These are phyloP conservation scores for Cotesia chilonis DNA, from an alignment of 1,140 invertebrate genomes.

Conservation along the genomic window DNA sequence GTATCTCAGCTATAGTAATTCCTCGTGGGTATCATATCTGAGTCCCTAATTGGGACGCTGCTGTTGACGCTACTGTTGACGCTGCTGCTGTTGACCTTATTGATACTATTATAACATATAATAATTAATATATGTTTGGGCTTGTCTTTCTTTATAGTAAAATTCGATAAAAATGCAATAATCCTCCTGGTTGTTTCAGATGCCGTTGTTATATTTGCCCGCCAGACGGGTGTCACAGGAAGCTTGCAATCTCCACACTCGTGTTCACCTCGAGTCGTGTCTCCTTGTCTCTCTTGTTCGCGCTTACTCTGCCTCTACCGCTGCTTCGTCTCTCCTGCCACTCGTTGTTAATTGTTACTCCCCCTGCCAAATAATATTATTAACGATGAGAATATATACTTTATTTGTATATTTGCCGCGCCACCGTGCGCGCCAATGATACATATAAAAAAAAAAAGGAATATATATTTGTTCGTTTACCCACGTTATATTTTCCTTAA, in stretches of 20 bases:
- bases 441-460: constrained; percentile 40
- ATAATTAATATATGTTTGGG: too few species aligned
- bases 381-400: constrained; percentile 1
- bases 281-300: not conserved
- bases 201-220: constrained; percentile 9
- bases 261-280: constrained; percentile 9
- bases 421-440: constrained; percentile 46
- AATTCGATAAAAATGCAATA: not conserved
- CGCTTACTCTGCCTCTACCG: not conserved
- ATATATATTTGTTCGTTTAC: constrained; percentile 32
- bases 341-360: not conserved
- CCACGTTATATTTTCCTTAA: constrained; percentile 34
- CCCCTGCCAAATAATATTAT: constrained; percentile 25
- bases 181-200: too few species aligned
- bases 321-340: not conserved
- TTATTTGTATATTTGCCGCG: constrained; percentile 49
- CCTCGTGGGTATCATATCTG: constrained; percentile 53
- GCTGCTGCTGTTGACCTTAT: constrained; percentile 20
- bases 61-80: constrained; percentile 25
- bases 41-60: constrained; percentile 34
- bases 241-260: not conserved
- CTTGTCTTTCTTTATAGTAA: not conserved
- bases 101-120: not conserved
- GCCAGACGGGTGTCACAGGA: constrained; percentile 15
- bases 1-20: constrained; percentile 54